Base-by-base conservation (phyloP, 2,113 vertebrate species). In the Mola mola region DNA sequence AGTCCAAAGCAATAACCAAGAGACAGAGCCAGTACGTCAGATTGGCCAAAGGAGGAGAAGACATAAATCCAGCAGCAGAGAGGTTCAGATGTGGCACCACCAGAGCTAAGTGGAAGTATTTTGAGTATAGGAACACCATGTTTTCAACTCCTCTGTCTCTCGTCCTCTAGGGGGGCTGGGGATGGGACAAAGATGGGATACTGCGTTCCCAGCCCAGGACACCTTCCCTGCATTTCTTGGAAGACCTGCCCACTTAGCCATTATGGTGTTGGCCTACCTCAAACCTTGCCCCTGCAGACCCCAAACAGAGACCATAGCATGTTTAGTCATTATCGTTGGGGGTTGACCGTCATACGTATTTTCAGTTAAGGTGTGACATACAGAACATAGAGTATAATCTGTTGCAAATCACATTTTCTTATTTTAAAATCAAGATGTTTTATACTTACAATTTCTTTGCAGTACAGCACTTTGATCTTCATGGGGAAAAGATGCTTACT, bases 171-270 rank as follows among this genome's bases (percentile, higher is more conserved):
- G 83, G 83, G 71, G 56, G 64, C 59, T 56, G 38, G 50, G 65
- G 61, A 79, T 68, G 75, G 77, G 81, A 81, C 79, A 82, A 50
- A 71, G 67, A 55, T 56, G 78, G 79, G 72, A 88, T 70, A 69
- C 70, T 50, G 47, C 89, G 88, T 91, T 92, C 89, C 88, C 83
- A 78, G 64, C 73, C 79, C 78, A 73, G 90, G 89, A 91, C 92
- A 75, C 86, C 90, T 93, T 90, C 90, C 85, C 85, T 90, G 88
- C 89, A 91, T 88, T 84, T 89, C 78, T 86, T 88, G 88, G 85
- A 8, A n/a, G 71, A 82, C 81, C 69, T 72, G 34, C 33, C 62
- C 60, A 68, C 65, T 60, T 36, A 41, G 55, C 42, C 31, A 16
- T 15, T 81, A 67, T 85, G 75, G 55, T 53, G 28, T 66, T 61